Evolutionary conservation across 2,797 vertebrate genomes (phyloP), one percentile per base, ranked within the genome.

Genomic region (Lagocephalus sceleratus): DNA sequence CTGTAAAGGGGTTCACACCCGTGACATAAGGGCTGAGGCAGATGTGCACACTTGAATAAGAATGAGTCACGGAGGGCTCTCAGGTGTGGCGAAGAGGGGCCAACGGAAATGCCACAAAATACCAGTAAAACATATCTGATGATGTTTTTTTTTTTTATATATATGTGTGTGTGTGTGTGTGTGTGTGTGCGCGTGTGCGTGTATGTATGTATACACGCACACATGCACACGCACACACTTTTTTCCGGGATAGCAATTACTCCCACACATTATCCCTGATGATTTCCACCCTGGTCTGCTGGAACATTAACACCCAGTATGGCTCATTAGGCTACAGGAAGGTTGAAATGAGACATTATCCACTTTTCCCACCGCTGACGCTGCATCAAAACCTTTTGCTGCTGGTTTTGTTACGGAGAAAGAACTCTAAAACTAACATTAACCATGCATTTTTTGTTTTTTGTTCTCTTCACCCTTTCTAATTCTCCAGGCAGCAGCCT

Each of bases 1-100:
- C 76, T 78, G 71, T 73, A 69, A 51, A 46, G 79, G 77, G 67
- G 68, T 61, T 70, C 66, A 57, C 71, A 47, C 58, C 60, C 43
- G 7, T 56, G 85, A 81, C 81, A 77, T 76, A 19, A 59, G 54
- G 66, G 48, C 62, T 12, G 71, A 60, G 71, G 20, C 50, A 52
- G 69, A 71, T 65, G 79, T 55, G 78, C 71, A 26, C 57, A 49
- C 68, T 65, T 78, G 85, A 87, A 87, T 89, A 66, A 72, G 59
- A 85, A 87, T 84, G 82, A 86, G 70, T 76, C 64, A 60, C n/a
- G 63, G 61, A 17, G 51, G 41, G 54, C 80, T 76, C 64, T 82
- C 74, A 77, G 82, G 76, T 82, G 74, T 76, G 77, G 72, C 60
- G 59, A 6, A n/a, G 38, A 53, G 58, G 61, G 54, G 60, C 51